A percentile compares a stretch with the other conserved stretches of the same genome.
Evolutionary conservation across 2,797 vertebrate genomes (phyloP).

Genomic region (Percopsis omiscomaycus): DNA sequence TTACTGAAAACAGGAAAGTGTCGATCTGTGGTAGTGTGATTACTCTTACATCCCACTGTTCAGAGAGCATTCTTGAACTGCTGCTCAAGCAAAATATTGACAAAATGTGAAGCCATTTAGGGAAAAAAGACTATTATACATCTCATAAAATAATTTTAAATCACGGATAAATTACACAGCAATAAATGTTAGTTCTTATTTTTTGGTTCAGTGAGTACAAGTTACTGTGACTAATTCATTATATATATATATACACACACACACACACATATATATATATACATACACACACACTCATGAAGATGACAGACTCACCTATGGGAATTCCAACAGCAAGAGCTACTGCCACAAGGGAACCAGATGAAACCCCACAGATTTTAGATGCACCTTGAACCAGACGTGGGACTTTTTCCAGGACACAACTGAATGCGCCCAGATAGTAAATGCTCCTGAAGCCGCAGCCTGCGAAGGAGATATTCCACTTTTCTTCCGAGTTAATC

Average conservation of each 20-base stretch:
- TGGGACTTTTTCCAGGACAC: slow-evolving; percentile 79
- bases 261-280: neutral
- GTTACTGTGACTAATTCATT: no score
- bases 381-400: slow-evolving; percentile 77
- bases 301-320: slow-evolving; percentile 72
- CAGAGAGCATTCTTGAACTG: no score
- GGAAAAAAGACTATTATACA: no score
- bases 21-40: no score
- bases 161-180: no score
- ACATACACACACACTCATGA: neutral
- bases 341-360: slow-evolving; percentile 83
- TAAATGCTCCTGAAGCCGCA: slow-evolving; percentile 89
- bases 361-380: slow-evolving; percentile 82
- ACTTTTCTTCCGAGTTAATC: slow-evolving; percentile 62
- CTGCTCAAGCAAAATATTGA: no score
- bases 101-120: no score
- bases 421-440: slow-evolving; percentile 82
- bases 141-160: no score
- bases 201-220: no score
- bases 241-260: neutral
- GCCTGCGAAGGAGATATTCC: slow-evolving; percentile 87
- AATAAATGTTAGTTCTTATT: no score
- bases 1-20: no score
- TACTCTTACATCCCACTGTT: no score
- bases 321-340: slow-evolving; percentile 74